Base-by-base conservation (phyloP, 2,113 vertebrate species). In the Myiozetetes cayanensis region DNA sequence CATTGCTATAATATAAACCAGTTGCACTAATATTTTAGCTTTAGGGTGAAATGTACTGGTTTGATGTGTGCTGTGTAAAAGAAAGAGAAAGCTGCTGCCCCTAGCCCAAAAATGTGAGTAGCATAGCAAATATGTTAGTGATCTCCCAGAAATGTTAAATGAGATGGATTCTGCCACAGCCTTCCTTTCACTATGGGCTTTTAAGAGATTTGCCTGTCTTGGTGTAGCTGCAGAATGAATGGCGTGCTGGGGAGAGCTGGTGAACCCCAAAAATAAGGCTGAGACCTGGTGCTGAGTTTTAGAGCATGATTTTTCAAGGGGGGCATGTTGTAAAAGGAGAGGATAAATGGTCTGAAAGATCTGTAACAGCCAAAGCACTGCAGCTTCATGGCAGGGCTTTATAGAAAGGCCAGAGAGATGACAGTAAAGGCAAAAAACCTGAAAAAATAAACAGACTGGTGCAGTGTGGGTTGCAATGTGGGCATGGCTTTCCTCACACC, bases 81-180 rank as follows among this genome's bases (percentile, higher is more conserved):
- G 85, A 90, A 90, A 95, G 61, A 90, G 86, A 81, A 91, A 92
- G 80, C 96, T 94, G 18, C 89, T 92, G 91, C 95, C 80, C 89
- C 61, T 86, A 49, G 93, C 77, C 94, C 93, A 50, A n/a, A 63
- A 90, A 11, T 72, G 85, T 90, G 89, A 93, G 66, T 22, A 87
- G 91, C 83, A 83, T 76, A 86, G 73, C 47, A 93, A 95, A 88
- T 58, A 65, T 4, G 44, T 79, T 87, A 24, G 59, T 68, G 85
- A 92, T 92, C 67, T 94, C 72, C 66, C 72, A 90, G 94, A 90
- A 95, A 95, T 94, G 79, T 78, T 92, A 87, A 97, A 92, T 76
- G 85, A 96, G 90, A 44, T 86, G 75, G 86, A 37, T 94, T 95
- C 84, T 92, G 46, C 73, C 68, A 46, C 87, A 83, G 84, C 92